Evolutionary conservation across 2,888 invertebrate genomes (phyloP).

Genomic region (Onthophagus sagittarius): DNA sequence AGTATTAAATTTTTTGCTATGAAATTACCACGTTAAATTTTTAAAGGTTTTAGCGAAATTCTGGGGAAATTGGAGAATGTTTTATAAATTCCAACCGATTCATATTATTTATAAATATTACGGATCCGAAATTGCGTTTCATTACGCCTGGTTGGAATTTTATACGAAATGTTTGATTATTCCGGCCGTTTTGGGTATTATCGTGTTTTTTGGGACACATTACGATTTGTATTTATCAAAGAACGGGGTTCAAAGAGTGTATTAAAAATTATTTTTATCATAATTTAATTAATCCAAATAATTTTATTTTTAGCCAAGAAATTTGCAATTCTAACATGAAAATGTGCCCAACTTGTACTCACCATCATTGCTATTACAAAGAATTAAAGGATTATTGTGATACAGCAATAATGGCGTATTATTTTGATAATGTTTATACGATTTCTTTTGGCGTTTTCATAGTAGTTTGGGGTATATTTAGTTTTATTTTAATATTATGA

Average conservation of each 20-base stretch:
- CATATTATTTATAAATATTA: constrained; percentile 56
- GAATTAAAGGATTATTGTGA: not conserved
- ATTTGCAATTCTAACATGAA: not conserved
- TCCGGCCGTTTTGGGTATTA: constrained; percentile 48
- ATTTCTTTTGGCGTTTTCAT: not conserved
- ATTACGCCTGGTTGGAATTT: constrained; percentile 56
- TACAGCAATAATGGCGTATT: not conserved
- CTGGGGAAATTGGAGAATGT: constrained; percentile 55
- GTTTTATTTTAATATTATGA: not conserved
- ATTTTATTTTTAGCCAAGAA: not conserved
- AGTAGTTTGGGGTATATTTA: not conserved
- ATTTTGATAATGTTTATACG: not conserved
- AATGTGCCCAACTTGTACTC: not conserved
- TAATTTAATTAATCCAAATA: too few relatives aligned
- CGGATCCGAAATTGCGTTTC: constrained; percentile 54
- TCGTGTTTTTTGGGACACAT: constrained; percentile 49
- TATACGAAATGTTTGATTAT: constrained; percentile 52
- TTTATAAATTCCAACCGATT: constrained; percentile 59
- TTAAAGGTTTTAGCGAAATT: constrained; percentile 50
- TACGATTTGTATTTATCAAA: constrained; percentile 13
- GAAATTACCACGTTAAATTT: not conserved
- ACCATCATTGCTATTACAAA: not conserved
- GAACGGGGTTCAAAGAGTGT: constrained; percentile 23
- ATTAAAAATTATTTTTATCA: too few relatives aligned
- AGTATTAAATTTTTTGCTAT: constrained; percentile 27